Evolutionary conservation across 2,113 vertebrate species (phyloP), one percentile per base, ranked within the genome.

Genomic region (Oxyura jamaicensis): DNA sequence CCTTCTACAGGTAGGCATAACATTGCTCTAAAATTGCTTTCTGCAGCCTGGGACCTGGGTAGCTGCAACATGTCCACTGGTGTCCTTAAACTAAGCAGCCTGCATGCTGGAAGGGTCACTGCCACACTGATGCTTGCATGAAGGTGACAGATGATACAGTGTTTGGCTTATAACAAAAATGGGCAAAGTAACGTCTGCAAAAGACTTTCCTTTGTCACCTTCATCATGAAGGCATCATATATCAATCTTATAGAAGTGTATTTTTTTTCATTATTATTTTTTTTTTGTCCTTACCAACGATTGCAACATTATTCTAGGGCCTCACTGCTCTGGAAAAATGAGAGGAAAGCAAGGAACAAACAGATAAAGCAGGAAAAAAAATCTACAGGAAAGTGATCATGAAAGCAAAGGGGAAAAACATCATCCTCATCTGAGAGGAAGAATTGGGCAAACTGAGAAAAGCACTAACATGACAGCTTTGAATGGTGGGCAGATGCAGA

Each of bases 231-330:
- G 59, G 25, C 11, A 68, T 31, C 28, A 46, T n/a, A 23, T 28
- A 75, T 53, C 28, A 55, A 0, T 36, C n/a, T 63, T 82, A 48
- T 21, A 48, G 20, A 48, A 18, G 15, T 16, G 15, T 3, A 14
- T 42, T 42, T 42, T 42, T 42, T 42, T 42, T 46, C 19, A 18
- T 46, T 21, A 21, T 48, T 48, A 19, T 46, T 46, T 46, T 0
- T 35, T 69, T 60, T 65, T 71, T 67, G 8, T 65, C 41, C 42
- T 71, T 67, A 46, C 42, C 21, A 41, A 41, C 1, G 3, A 29
- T 1, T 23, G 29, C 21, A 76, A n/a, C 0, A 1, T 55, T 41
- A 33, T 14, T 48, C 19, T 36, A 52, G 7, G 21, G 28, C 44
- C 33, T 59, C 29, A 29, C 3, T 2, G 0, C 29, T 62, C 58